Percentiles rank a stretch among this genome's conserved stretches.
Conservation (phyloP, 2,888 invertebrate species). For the Macrosiphum euphorbiae region DNA sequence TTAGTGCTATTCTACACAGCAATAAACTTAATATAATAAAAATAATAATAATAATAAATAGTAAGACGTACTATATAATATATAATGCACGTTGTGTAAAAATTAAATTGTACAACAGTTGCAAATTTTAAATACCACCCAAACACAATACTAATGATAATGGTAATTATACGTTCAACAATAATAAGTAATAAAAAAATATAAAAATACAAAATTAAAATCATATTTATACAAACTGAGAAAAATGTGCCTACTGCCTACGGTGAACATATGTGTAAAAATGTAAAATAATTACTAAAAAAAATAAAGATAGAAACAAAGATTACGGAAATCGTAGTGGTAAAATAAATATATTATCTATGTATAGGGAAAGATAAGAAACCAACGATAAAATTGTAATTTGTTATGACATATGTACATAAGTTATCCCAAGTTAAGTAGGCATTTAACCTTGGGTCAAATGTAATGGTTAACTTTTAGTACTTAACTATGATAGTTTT, state of each 20-base stretch:
- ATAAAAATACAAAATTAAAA: background rate
- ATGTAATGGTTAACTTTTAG: background rate
- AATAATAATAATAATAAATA: background rate
- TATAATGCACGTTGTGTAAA: background rate
- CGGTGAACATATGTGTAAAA: background rate
- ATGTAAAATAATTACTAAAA: background rate
- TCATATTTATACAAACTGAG: background rate
- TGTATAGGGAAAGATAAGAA: background rate
- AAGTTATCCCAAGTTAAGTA: background rate
- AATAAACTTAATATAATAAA: background rate
- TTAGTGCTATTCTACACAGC: background rate
- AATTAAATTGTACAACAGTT: background rate
- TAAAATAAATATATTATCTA: background rate
- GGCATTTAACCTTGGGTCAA: background rate
- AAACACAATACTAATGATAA: background rate
- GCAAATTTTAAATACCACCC: background rate
- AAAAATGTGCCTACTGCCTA: background rate
- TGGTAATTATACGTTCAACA: background rate
- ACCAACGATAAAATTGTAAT: background rate
- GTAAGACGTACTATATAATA: background rate
- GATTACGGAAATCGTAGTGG: background rate
- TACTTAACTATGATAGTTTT: background rate
- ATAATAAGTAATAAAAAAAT: background rate
- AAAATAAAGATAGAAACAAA: background rate
- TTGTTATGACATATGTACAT: background rate